Evolutionary conservation across 2,888 invertebrate genomes (phyloP), one percentile per base, ranked within the genome.

Genomic region (Pachymerium ferrugineum): DNA sequence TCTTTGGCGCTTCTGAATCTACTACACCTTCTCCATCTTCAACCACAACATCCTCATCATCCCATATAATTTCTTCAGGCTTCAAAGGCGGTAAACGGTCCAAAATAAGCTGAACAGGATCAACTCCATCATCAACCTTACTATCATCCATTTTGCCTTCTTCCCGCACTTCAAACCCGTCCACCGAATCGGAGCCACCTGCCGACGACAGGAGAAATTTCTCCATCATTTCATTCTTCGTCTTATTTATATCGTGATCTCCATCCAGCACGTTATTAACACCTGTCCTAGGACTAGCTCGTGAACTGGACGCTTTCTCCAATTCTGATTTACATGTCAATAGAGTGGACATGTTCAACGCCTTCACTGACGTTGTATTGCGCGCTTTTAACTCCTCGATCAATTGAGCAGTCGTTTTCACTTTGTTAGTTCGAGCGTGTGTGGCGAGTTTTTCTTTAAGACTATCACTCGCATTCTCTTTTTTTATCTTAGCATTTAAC

Each of bases 331-430:
- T 30, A n/a, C 31, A 30, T 10, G 62, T 54, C 8, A 69, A 16
- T 1, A 31, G 47, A 4, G n/a, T 72, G 12, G 76, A 74, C 12
- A 70, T 54, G 16, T 33, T 35, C 38, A 30, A 14, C 19, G 31
- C n/a, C n/a, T 6, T 29, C 14, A 19, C 8, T 12, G n/a, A 8
- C 73, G 47, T 29, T 75, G 74, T 47, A 76, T 78, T 86, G 82
- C 80, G 86, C 81, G 81, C 87, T 85, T 77, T 87, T 38, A 93
- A 86, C 82, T 91, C 89, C 73, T 90, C 91, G 75, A 93, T 84
- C 74, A 94, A 83, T 82, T 94, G 92, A 80, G 91, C 89, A 0
- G 93, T 94, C 29, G 90, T 90, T 83, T 90, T 90, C 69, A 90
- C 83, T 79, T 83, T 83, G 22, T 87, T 87, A 80, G 87, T 86